A percentile compares a stretch with the other conserved stretches of the same genome.
Conservation (phyloP, 2,888 invertebrate genomes). For the Tuberolachnus salignus region DNA sequence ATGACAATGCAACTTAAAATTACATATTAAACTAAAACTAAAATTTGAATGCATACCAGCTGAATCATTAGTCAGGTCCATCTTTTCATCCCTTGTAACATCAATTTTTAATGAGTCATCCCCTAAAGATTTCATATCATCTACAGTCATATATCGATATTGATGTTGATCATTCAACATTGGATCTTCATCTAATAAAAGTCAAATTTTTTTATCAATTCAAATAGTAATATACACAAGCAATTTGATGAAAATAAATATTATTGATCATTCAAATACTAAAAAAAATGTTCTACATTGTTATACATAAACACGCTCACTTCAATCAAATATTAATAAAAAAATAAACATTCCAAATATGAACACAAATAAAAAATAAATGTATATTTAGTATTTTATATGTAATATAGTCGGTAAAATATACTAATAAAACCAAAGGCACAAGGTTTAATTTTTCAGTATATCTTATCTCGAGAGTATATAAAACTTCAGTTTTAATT, state of each 20-base stretch:
- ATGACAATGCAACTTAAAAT: no score
- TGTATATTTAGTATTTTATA: background rate
- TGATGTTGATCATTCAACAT: constrained; percentile 79
- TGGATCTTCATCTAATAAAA: constrained; percentile 80
- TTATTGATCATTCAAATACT: background rate
- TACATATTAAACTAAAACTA: background rate
- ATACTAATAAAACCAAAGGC: constrained; percentile 5
- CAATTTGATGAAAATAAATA: constrained; percentile 11
- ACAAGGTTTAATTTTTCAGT: constrained; percentile 26
- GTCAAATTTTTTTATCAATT: constrained; percentile 4
- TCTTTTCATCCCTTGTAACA: constrained; percentile 85
- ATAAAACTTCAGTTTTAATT: background rate
- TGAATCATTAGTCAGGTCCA: constrained; percentile 61
- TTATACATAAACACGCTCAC: constrained; percentile 8
- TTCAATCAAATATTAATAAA: constrained; percentile 30
- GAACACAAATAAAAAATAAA: constrained; percentile 18
- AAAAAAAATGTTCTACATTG: background rate
- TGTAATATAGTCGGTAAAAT: background rate
- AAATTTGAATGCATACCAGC: constrained; percentile 57
- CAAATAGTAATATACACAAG: background rate
- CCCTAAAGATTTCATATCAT: constrained; percentile 93
- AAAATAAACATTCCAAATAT: constrained; percentile 24
- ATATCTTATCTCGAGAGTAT: constrained; percentile 31
- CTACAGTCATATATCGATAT: constrained; percentile 90
- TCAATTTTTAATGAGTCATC: constrained; percentile 93